Base-by-base conservation (phyloP, 2,113 vertebrate genomes). In the Cranoglanis bouderius region DNA sequence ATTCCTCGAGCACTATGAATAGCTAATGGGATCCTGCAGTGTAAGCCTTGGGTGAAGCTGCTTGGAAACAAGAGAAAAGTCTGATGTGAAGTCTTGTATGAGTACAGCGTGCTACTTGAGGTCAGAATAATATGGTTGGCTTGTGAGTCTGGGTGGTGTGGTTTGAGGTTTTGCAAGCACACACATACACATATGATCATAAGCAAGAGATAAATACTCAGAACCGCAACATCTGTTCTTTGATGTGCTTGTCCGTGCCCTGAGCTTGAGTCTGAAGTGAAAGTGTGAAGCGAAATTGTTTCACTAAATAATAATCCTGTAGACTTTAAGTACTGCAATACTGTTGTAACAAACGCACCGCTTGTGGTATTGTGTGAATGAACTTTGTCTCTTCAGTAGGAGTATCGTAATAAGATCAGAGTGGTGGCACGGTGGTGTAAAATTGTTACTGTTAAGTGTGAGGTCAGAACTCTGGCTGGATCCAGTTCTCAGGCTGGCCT, bases 1-100 rank as follows among this genome's bases (percentile, higher is more conserved):
- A 95, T 95, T 95, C 95, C 94, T 92, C 74, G 90, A 94, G 93
- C 65, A 92, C 95, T 95, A 95, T 95, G 93, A 95, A 95, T 95
- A 95, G 93, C 94, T 87, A 91, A 92, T 92, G 94, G 94, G 93
- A 94, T 94, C 93, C 89, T 94, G 90, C 57, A 74, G 90, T 74
- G 85, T 84, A 74, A 84, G 82, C 29, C 70, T 55, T 65, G 46
- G 59, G 43, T 74, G 84, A 90, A 88, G 87, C 87, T 88, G 55
- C 38, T 77, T 65, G 74, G 87, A 72, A 85, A 61, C 65, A 7
- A 82, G 83, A 85, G 63, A 81, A 88, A 63, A 55, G 29, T 55
- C 57, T 82, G 87, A 85, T 26, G 82, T 24, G 35, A 57, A 77
- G 67, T 57, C 21, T 74, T 29, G 26, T 43, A 85, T 75, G 43